Percentiles rank a stretch among this genome's conserved stretches.
Conservation (phyloP, 2,113 vertebrate genomes). For the Callipepla squamata region DNA sequence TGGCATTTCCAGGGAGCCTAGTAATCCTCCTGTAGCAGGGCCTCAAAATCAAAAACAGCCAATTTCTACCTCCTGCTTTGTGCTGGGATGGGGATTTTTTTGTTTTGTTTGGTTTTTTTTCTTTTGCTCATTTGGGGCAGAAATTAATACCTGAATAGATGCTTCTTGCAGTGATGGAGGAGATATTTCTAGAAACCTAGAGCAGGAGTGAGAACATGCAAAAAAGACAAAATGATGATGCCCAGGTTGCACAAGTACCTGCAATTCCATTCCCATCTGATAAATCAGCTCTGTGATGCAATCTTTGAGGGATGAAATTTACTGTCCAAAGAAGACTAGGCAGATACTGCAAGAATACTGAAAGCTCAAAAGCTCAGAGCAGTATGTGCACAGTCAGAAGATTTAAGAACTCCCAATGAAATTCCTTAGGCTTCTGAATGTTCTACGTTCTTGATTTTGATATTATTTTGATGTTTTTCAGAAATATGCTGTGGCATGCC, state of each 20-base stretch:
- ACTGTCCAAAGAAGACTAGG: not conserved
- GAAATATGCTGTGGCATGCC: not conserved
- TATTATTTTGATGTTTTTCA: not conserved
- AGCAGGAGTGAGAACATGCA: not conserved
- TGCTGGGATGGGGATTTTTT: not conserved
- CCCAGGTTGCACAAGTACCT: not conserved
- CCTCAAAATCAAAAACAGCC: not conserved
- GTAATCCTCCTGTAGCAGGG: not conserved
- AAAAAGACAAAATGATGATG: not conserved
- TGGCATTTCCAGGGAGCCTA: not conserved
- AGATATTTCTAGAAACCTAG: not conserved
- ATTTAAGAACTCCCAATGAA: not conserved
- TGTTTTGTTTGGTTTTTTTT: not conserved
- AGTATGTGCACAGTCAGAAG: not conserved
- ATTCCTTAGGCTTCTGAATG: not conserved
- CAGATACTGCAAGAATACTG: not conserved
- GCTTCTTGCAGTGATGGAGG: not conserved
- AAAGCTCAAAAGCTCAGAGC: not conserved
- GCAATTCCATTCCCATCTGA: not conserved
- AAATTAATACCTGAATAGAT: not conserved
- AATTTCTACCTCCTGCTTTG: not conserved
- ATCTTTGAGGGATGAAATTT: not conserved
- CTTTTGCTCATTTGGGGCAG: not conserved
- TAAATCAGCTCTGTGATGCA: not conserved
- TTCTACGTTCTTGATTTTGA: not conserved